Evolutionary conservation across 1,140 invertebrate species (phyloP).

Genomic region (Caerostris darwini): DNA sequence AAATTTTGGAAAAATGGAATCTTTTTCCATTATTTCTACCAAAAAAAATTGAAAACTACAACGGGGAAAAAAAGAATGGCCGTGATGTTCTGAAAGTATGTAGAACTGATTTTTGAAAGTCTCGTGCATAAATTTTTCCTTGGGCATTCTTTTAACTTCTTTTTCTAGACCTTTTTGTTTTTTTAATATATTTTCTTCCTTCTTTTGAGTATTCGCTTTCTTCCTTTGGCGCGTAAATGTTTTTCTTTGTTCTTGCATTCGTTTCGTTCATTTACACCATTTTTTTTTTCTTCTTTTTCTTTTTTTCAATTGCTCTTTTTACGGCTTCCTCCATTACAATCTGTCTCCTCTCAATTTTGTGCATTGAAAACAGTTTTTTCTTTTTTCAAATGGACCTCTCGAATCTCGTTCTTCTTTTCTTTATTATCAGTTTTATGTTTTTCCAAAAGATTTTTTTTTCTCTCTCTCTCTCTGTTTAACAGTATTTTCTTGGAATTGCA

Average conservation of each 20-base stretch:
- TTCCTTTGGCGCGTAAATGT: background rate
- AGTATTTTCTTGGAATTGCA: too few species aligned
- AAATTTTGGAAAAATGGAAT: background rate
- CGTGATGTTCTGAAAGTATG: background rate
- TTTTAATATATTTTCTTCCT: background rate
- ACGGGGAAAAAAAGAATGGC: background rate
- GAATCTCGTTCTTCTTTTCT: background rate
- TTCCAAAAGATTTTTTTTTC: background rate
- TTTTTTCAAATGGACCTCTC: background rate
- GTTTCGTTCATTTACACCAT: background rate
- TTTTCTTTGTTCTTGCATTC: background rate
- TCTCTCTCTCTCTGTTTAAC: background rate
- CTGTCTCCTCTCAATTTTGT: conserved; percentile 5
- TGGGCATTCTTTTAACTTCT: background rate
- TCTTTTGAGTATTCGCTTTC: background rate
- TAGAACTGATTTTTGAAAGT: background rate
- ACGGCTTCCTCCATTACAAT: background rate
- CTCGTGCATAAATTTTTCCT: background rate
- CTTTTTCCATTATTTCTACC: background rate
- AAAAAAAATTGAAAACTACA: background rate
- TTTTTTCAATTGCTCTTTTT: background rate
- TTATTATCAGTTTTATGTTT: background rate
- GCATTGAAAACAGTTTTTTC: background rate
- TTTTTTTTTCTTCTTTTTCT: background rate
- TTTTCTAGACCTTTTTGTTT: background rate